Base-by-base conservation (phyloP, 2,113 vertebrate species). In the Catagonus wagneri region DNA sequence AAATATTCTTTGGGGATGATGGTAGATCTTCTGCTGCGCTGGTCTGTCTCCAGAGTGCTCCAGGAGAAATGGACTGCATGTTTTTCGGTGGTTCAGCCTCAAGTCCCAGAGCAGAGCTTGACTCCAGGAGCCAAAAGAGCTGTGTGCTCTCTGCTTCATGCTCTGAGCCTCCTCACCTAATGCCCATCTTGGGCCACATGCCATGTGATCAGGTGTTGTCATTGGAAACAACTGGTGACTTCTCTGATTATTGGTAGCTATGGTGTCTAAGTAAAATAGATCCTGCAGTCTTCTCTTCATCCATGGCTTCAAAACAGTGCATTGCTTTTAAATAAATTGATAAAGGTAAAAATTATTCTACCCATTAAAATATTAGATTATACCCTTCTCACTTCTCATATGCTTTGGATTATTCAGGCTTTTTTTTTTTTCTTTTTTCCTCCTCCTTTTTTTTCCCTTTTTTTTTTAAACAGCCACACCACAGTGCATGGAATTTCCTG, bases 91-190 rank as follows among this genome's bases (percentile, higher is more conserved):
- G 0, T 20, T 54, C 16, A 56, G 8, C 22, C 23, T n/a, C 7
- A 56, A 25, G 36, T 66, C 66, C 16, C 75, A 44, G 56, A 68
- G 9, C 23, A 50, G 32, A 56, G 9, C n/a, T 87, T 32, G 32
- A 0, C 32, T 50, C 66, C 16, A 12, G 1, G 29, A 32, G 11
- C 22, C 2, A 2, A 7, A 10, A 25, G 65, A 20, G 5, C 25
- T 0, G 0, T 10, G 2, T 34, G 7, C 27, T 39, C 23, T n/a
- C 8, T 8, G 27, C 13, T 36, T 13, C 61, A 3, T 23, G 11
- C 44, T 63, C 29, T 3, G 60, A 20, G 44, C 56, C 29, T 44
- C 76, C 74, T 89, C 39, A 50, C 10, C 84, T 78, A 22, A 4
- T 12, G 14, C 27, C 34, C 9, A 71, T 63, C 25, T 4, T 6